Conservation (phyloP, 2,888 invertebrate species). For the Parascotia fuliginaria region DNA sequence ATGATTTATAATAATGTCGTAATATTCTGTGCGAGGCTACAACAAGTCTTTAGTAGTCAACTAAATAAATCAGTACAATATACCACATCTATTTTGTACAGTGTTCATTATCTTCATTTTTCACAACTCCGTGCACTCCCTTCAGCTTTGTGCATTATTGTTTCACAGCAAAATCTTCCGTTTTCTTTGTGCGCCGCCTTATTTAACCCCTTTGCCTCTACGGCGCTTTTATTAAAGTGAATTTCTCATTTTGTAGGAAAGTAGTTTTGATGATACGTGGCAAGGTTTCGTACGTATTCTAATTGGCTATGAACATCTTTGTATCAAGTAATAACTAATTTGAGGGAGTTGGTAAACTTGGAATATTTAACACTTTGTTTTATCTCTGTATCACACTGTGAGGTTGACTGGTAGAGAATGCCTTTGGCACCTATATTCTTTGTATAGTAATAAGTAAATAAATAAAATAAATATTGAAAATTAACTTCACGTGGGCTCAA, state of each 20-base stretch:
- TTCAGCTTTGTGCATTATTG: slow-evolving; percentile 58
- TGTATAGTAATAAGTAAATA: too few relatives aligned
- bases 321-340: too few relatives aligned
- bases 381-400: too few relatives aligned
- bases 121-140: slow-evolving; percentile 12
- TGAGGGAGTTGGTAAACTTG: too few relatives aligned
- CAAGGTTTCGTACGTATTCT: slow-evolving; percentile 3
- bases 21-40: too few relatives aligned
- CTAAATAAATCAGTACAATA: background rate
- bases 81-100: slow-evolving; percentile 18
- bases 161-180: slow-evolving; percentile 52
- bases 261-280: slow-evolving; percentile 6
- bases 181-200: slow-evolving; percentile 53
- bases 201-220: slow-evolving; percentile 42
- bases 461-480: too few relatives aligned
- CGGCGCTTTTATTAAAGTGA: slow-evolving; percentile 32
- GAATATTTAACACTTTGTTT: too few relatives aligned
- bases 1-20: too few relatives aligned
- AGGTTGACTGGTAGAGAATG: too few relatives aligned
- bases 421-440: too few relatives aligned
- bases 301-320: background rate
- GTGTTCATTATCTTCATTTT: background rate
- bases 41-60: too few relatives aligned
- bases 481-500: too few relatives aligned
- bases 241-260: slow-evolving; percentile 34